A percentile compares a stretch with the other conserved stretches of the same genome.
These are phyloP conservation scores for Martes martes DNA, from an alignment of 2,113 vertebrate species.

Conservation along the genomic window DNA sequence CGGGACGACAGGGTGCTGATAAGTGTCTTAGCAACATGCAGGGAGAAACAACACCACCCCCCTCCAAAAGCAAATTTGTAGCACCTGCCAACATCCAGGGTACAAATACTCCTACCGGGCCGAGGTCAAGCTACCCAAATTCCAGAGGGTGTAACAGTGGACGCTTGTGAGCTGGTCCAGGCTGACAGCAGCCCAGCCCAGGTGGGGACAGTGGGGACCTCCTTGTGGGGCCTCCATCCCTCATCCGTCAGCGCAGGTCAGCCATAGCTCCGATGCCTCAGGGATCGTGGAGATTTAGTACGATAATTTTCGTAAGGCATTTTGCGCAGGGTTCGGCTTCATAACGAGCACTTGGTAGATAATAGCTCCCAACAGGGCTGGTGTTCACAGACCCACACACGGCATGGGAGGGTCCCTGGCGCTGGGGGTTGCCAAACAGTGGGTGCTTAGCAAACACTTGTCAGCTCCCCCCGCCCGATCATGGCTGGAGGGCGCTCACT, in stretches of 20 bases:
- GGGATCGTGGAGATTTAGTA: too few species aligned
- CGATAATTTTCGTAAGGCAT: background rate
- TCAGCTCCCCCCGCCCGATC: too few species aligned
- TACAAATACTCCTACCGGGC: background rate
- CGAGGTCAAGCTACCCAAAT: background rate
- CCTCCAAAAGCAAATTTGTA: background rate
- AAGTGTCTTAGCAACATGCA: background rate
- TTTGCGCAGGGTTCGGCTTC: too few species aligned
- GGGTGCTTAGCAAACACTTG: fast-evolving
- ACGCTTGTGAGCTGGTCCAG: background rate
- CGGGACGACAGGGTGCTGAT: background rate
- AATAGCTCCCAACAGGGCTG: background rate
- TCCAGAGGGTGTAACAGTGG: background rate
- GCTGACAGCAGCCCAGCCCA: background rate
- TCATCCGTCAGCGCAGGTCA: background rate
- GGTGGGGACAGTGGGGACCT: background rate
- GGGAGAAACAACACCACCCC: background rate
- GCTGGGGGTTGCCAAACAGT: background rate
- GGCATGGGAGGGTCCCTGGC: background rate
- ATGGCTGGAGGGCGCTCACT: fast-evolving
- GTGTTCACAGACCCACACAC: fast-evolving
- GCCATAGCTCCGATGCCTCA: background rate
- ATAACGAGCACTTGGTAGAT: fast-evolving
- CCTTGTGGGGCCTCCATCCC: background rate
- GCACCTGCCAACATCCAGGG: fast-evolving